Evolutionary conservation across 2,113 vertebrate species (phyloP), one percentile per base, ranked within the genome.

Genomic region (Sebastes fasciatus): DNA sequence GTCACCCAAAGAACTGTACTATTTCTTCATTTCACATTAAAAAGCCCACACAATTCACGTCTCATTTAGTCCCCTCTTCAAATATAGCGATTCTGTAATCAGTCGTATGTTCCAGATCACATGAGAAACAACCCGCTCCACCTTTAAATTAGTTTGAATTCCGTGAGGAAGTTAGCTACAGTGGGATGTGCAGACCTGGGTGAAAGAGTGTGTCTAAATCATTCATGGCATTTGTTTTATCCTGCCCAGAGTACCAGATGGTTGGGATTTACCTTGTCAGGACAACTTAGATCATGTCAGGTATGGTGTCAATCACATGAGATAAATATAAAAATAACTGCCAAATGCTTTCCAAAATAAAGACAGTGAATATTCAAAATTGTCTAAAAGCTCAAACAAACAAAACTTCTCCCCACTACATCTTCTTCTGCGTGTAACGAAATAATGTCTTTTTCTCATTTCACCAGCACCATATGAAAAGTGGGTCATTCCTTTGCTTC

Each of bases 161-260:
- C 40, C 23, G 8, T 43, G 21, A 52, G 17, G 21, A 83, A 23
- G 62, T 80, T 67, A 62, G 64, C 14, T 63, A 73, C 54, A 55
- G 57, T 14, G n/a, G 61, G 49, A 79, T 14, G 51, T 61, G 51
- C 54, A 16, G 8, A 58, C 14, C 60, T 46, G 54, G 42, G 62
- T 62, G n/a, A 26, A 26, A 62, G 63, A 75, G 14, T 51, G 45
- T 57, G 9, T 72, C 43, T 77, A 64, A 88, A 89, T 88, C 65
- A 66, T 86, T 80, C 40, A 76, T 80, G 65, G 34, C 72, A 48
- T 72, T 73, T 74, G 52, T 70, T 88, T 88, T 82, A 88, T 80
- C 49, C 66, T 80, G 42, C 42, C 42, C 26, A 46, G 14, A 63
- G 61, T 17, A 58, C 21, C 85, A 89, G 79, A 84, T 88, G 74